Conservation (phyloP, 1,140 invertebrate genomes). For the Ceratina calcarata region DNA sequence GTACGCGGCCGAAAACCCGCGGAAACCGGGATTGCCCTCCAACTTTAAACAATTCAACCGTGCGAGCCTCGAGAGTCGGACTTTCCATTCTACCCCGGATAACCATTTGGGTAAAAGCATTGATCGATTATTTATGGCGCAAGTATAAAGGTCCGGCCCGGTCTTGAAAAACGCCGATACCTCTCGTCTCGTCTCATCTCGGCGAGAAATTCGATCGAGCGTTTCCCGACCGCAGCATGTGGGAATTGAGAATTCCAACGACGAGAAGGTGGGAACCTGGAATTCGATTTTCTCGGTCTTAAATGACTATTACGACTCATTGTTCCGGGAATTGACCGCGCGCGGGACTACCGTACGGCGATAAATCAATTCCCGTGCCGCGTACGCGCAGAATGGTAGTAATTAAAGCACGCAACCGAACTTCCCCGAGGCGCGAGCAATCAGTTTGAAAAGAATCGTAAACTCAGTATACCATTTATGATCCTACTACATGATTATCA, state of each 20-base stretch:
- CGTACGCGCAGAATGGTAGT: background rate
- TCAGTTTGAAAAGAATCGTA: background rate
- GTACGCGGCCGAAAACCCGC: conserved; percentile 25
- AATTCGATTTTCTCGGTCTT: conserved; percentile 28
- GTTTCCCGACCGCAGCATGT: background rate
- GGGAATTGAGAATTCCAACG: background rate
- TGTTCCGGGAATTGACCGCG: conserved; percentile 33
- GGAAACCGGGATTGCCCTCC: conserved; percentile 15
- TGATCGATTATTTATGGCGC: background rate
- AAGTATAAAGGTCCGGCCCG: background rate
- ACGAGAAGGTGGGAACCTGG: background rate
- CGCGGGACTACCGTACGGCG: background rate
- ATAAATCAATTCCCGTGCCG: conserved; percentile 31
- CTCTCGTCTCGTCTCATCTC: background rate
- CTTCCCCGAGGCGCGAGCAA: background rate
- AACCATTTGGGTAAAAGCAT: conserved; percentile 2
- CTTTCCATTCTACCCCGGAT: background rate
- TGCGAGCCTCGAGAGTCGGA: background rate
- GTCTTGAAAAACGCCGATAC: background rate
- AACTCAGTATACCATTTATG: background rate
- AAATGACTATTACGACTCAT: conserved; percentile 34
- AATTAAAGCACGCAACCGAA: conserved; percentile 17
- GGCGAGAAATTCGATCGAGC: background rate
- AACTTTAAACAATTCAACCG: conserved; percentile 46
- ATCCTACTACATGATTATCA: no score